Evolutionary conservation across 2,113 vertebrate genomes (phyloP), one percentile per base, ranked within the genome.

Genomic region (Bos javanicus): DNA sequence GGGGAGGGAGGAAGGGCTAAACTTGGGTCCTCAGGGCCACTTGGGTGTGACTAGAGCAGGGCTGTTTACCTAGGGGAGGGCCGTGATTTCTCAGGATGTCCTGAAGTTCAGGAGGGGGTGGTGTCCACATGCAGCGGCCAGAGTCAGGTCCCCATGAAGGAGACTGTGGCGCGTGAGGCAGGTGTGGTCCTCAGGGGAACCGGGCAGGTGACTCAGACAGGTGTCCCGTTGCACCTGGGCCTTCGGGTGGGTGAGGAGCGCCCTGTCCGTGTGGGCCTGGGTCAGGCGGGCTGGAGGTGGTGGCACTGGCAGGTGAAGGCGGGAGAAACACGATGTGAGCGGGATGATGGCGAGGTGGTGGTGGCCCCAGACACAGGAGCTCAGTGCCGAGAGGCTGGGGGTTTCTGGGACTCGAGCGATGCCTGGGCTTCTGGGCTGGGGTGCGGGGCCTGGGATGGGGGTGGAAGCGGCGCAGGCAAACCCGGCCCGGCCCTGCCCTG

Each of bases 321-420:
- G 2, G 8, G 2, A 48, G 33, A 9, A 14, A 7, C 4, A 3
- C 2, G 67, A 6, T 12, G 3, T 1, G 0, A 1, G 25, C 3
- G 74, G 3, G 11, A 5, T 17, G 85, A 11, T 1, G 5, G 0
- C 3, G 25, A 60, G 48, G 1, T 3, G 5, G 7, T 0, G 0
- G 3, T n/a, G 39, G 33, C 88, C 3, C 5, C 1, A 5, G 57
- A 26, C 1, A 3, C 21, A 1, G 14, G 14, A 12, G 50, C 7
- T 1, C 26, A 0, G 46, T 14, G 48, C 25, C 0, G 1, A 33
- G 48, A 23, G n/a, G n/a, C 52, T 48, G 39, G 74, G 30, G 19
- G 6, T n/a, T 36, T 60, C 17, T 23, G 71, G 57, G 39, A 62
- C 89, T 50, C 0, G 6, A 36, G 52, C 0, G 11, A 17, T 7